Evolutionary conservation across 2,888 invertebrate species (phyloP), one percentile per base, ranked within the genome.

Genomic region (Dorcus parallelipipedus): DNA sequence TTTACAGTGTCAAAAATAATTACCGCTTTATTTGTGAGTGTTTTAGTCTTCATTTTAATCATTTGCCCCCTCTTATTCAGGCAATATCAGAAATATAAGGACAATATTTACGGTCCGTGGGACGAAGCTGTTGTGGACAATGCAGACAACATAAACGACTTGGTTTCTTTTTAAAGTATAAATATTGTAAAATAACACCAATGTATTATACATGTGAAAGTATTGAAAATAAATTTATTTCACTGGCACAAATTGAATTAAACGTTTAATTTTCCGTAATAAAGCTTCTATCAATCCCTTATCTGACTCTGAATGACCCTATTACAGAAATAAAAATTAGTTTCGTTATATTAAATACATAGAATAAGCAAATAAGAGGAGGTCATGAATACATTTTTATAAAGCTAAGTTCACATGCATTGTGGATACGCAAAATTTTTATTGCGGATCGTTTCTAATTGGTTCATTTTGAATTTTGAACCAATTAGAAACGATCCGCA

Each of bases 41-140:
- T 83, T 43, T 80, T 88, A 7, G 62, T 85, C 8, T 84, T 91
- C 69, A 80, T 93, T 40, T 89, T 87, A 72, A 72, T 89, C 8
- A 78, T 89, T 51, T 93, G 90, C 72, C 94, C 94, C 0, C 73
- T 84, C 3, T 83, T 88, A 74, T 95, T 92, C 79, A 86, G 91
- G 0, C 80, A 78, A 53, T 90, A 89, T 81, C 91, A 93, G 72
- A 86, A 81, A 40, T 87, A 88, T 73, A 95, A 94, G 73, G 88
- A 91, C 70, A 97, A 96, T 77, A 97, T 96, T 62, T 91, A 97
- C 77, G 97, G 97, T 0, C 97, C 97, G 0, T 98, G 97, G 97
- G 97, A 97, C 77, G 97, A 98, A 75, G 97, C 97, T 9, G 80
- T 92, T 67, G 87, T 88, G 63, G 85, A 84, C 70, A 85, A 86